Conservation (phyloP, 2,797 vertebrate genomes). For the Amazonetta brasiliensis region DNA sequence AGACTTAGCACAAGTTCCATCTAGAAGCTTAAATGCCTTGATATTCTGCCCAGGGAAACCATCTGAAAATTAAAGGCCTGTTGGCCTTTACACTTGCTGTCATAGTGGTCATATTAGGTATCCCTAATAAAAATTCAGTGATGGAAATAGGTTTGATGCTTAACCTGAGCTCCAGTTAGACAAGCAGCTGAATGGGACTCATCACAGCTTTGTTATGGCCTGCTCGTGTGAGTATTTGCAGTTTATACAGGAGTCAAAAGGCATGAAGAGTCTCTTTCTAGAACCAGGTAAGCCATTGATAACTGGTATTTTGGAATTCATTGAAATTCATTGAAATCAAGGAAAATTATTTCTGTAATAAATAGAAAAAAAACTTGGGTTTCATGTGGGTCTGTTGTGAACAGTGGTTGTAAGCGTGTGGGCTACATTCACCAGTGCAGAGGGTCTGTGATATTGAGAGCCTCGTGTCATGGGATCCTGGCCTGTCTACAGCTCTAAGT, state of each 20-base stretch:
- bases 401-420: neutral
- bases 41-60: neutral
- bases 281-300: neutral
- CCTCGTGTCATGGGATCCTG: accelerated
- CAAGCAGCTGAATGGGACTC: neutral
- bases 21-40: neutral
- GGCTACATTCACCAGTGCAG: neutral
- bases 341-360: neutral
- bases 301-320: neutral
- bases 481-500: neutral
- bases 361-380: neutral
- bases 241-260: neutral
- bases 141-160: neutral
- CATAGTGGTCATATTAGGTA: neutral
- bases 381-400: accelerated
- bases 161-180: neutral
- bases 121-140: neutral
- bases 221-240: neutral
- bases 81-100: neutral
- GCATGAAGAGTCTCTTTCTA: neutral
- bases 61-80: neutral
- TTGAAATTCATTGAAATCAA: neutral
- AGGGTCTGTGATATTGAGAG: neutral
- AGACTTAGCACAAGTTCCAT: neutral
- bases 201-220: accelerated